A percentile compares a stretch with the other conserved stretches of the same genome.
These are phyloP conservation scores for Lepus timidus DNA, from an alignment of 2,113 vertebrate genomes.

Conservation along the genomic window DNA sequence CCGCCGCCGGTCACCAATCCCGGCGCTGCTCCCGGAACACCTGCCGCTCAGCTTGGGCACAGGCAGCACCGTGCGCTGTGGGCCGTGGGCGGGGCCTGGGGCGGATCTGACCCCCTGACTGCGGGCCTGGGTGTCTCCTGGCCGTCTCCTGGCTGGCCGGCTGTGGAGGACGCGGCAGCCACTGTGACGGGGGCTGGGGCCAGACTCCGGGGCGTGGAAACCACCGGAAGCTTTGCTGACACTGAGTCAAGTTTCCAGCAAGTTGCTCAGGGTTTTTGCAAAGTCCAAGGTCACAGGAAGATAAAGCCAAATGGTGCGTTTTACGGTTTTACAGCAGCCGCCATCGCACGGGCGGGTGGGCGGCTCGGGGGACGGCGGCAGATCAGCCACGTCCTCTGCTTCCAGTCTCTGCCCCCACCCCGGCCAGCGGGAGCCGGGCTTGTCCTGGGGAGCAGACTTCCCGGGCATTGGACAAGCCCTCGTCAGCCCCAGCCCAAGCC, in stretches of 20 bases:
- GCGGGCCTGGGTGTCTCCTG: too few relatives aligned
- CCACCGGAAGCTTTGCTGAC: slow-evolving; percentile 19
- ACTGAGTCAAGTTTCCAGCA: slow-evolving; percentile 57
- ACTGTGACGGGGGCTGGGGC: too few relatives aligned
- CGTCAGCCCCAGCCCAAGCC: rapidly evolving
- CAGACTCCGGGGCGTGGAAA: not conserved
- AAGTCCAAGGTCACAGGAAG: slow-evolving; percentile 80
- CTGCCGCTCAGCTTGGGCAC: too few relatives aligned
- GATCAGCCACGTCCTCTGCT: too few relatives aligned
- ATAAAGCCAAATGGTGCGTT: slow-evolving; percentile 84
- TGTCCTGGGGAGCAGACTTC: not conserved
- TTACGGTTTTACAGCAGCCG: slow-evolving; percentile 73
- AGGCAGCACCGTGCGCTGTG: too few relatives aligned
- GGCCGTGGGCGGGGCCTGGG: too few relatives aligned
- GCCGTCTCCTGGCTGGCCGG: rapidly evolving
- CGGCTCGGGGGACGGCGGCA: not conserved
- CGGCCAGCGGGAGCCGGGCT: rapidly evolving
- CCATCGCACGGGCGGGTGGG: not conserved
- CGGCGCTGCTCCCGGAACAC: too few relatives aligned
- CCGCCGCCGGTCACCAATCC: too few relatives aligned
- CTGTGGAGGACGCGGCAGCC: too few relatives aligned
- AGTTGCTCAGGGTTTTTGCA: slow-evolving; percentile 54
- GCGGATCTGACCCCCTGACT: too few relatives aligned
- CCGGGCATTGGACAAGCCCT: rapidly evolving
- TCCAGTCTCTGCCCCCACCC: too few relatives aligned